These are phyloP conservation scores for Liolophura sinensis DNA, from an alignment of 1,140 invertebrate genomes.

Conservation along the genomic window DNA sequence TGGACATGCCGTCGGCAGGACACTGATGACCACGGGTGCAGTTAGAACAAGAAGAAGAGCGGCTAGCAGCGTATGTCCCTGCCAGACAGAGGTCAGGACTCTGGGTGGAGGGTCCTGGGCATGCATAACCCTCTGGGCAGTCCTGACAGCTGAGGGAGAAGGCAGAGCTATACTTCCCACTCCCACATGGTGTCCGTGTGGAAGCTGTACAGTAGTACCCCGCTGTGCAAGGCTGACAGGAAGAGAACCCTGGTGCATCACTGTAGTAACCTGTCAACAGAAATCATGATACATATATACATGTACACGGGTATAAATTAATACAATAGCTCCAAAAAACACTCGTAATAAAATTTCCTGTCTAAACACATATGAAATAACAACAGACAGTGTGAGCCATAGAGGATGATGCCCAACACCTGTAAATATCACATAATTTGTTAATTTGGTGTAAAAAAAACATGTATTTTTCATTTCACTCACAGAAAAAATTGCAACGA, in stretches of 20 bases:
- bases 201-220: conserved; percentile 42
- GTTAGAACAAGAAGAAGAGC: conserved; percentile 24
- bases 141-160: conserved; percentile 18
- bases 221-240: conserved; percentile 39
- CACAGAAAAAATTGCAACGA: too few relatives aligned
- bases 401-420: not conserved
- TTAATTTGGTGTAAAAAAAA: too few relatives aligned
- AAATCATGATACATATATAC: not conserved
- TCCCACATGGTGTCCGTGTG: conserved; percentile 33
- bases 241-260: conserved; percentile 14
- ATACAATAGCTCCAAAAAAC: conserved; percentile 29
- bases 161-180: conserved; percentile 31
- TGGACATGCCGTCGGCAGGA: conserved; percentile 19
- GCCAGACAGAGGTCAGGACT: conserved; percentile 24
- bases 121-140: conserved; percentile 24
- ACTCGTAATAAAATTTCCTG: conserved; percentile 31
- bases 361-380: conserved; percentile 26
- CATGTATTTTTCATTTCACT: too few relatives aligned
- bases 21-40: conserved; percentile 35
- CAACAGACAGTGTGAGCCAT: conserved; percentile 31
- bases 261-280: conserved; percentile 33
- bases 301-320: too few relatives aligned
- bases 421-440: too few relatives aligned
- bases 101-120: conserved; percentile 17
- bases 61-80: conserved; percentile 23